Base-by-base conservation (phyloP, 2,797 vertebrate genomes). In the Leptatherina wallacei region DNA sequence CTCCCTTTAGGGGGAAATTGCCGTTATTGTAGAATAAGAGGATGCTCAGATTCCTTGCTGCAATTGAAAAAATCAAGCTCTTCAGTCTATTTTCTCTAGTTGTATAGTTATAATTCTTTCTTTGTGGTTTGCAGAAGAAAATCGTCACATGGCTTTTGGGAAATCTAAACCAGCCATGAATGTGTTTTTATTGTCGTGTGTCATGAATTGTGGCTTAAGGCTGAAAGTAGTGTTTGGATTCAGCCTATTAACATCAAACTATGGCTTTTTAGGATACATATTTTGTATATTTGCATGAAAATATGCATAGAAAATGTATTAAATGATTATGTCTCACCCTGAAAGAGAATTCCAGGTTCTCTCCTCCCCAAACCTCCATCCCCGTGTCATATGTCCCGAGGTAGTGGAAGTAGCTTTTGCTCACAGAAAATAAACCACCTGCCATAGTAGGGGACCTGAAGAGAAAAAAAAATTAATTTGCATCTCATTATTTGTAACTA, bases 351-450 rank as follows among this genome's bases (percentile, higher is more conserved):
- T 99, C 98, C 81, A 99, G 95, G 89, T 99, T 99, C 93, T 99
- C 98, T 92, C 98, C 98, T 71, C 98, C 98, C 98, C 98, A 99
- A 44, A 99, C 97, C 95, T 99, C 98, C 98, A 99, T 99, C 84
- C 98, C 98, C n/a, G 96, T 97, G 87, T 99, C 98, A 51, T 99
- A 99, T 1, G 98, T 98, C 73, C 98, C 98, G 84, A 99, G 93
- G 89, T 99, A 97, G 60, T 95, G 95, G 91, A 99, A 99, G 85
- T 99, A 99, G 63, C 91, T 95, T 88, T 96, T 99, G 82, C 87
- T 94, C 73, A 99, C 96, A 64, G 96, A 95, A 93, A 99, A 99
- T 75, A 99, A 91, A 29, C 98, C 98, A 35, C 98, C 98, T 62
- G 98, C 98, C 98, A 99, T 99, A 0, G 98, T 99, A 3, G 98